Evolutionary conservation across 2,888 invertebrate species (phyloP).

Genomic region (Stomorhina lunata): DNA sequence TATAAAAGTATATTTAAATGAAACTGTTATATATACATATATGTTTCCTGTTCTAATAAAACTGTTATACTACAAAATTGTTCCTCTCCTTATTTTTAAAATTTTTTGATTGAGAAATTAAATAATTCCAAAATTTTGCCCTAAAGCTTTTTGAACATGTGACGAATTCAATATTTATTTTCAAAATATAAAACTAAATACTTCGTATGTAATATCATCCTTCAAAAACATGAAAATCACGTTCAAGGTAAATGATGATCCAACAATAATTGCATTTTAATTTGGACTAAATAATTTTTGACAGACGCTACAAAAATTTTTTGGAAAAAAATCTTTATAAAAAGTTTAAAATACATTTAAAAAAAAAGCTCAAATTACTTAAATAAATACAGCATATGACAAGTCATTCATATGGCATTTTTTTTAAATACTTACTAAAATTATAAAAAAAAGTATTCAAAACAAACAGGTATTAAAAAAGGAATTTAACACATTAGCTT

Average conservation of each 20-base stretch:
- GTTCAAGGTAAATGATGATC: constrained; percentile 16
- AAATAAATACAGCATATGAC: not conserved
- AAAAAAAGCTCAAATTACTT: constrained; percentile 20
- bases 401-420: not conserved
- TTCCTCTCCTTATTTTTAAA: too few relatives aligned
- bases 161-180: too few relatives aligned
- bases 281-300: not conserved
- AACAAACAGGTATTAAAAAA: not conserved
- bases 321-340: not conserved
- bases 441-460: not conserved
- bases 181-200: too few relatives aligned
- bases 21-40: too few relatives aligned
- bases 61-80: too few relatives aligned
- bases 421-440: not conserved
- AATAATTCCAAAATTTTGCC: too few relatives aligned
- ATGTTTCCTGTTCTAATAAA: too few relatives aligned
- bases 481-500: constrained; percentile 40
- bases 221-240: constrained; percentile 2
- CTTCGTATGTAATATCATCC: constrained; percentile 11
- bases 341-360: not conserved
- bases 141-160: too few relatives aligned
- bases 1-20: too few relatives aligned
- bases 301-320: too few relatives aligned
- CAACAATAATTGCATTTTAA: constrained; percentile 13
- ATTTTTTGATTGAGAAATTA: too few relatives aligned